These are phyloP conservation scores for Pinna nobilis DNA, from an alignment of 1,140 invertebrate genomes.

Conservation along the genomic window DNA sequence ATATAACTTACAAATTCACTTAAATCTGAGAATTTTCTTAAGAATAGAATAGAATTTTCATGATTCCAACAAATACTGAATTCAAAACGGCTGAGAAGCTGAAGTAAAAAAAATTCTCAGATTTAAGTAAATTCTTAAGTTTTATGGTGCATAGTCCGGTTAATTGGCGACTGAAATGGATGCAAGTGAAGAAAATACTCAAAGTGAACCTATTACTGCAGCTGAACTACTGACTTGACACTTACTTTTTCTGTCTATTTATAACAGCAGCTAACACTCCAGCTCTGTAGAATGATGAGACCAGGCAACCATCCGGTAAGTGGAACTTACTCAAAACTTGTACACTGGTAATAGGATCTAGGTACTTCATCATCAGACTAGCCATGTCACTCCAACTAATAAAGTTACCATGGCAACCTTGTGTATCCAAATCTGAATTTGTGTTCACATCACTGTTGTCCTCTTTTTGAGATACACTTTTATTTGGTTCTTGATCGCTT, in stretches of 20 bases:
- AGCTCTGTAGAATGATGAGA: slow-evolving; percentile 44
- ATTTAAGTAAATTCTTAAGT: no score
- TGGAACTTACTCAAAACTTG: slow-evolving; percentile 43
- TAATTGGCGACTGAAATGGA: not conserved
- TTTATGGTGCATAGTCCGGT: no score
- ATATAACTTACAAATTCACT: no score
- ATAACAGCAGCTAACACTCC: slow-evolving; percentile 45
- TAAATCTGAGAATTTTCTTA: no score
- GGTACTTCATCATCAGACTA: slow-evolving; percentile 39
- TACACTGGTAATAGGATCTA: slow-evolving; percentile 38
- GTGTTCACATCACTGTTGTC: not conserved
- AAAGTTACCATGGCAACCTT: not conserved
- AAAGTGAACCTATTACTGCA: not conserved
- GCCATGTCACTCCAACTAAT: slow-evolving; percentile 47
- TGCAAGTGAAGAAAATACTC: not conserved
- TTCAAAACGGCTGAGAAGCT: no score
- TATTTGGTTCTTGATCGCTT: no score
- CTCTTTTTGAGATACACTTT: not conserved
- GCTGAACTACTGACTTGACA: not conserved
- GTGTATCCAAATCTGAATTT: not conserved
- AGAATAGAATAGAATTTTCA: no score
- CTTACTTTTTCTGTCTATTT: slow-evolving; percentile 53
- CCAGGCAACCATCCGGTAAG: slow-evolving; percentile 18
- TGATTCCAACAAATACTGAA: no score
- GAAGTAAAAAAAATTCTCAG: no score